Conservation (phyloP, 2,888 invertebrate species). For the Blomia tropicalis region DNA sequence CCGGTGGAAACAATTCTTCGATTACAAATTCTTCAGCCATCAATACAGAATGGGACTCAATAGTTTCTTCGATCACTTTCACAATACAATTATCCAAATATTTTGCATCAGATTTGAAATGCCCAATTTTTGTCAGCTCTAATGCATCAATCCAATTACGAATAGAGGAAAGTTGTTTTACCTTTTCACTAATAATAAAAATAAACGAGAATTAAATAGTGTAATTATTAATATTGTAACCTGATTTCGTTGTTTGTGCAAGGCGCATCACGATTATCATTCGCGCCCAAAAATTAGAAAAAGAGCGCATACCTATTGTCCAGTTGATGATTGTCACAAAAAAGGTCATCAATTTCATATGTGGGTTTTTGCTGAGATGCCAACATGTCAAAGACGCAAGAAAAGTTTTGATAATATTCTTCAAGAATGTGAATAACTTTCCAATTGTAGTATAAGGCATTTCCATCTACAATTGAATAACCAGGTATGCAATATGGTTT, state of each 20-base stretch:
- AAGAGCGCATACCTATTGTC: constrained; percentile 40
- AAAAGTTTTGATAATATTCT: constrained; percentile 54
- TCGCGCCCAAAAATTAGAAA: constrained; percentile 26
- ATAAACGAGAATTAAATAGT: neutral
- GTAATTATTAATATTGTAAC: too few species aligned
- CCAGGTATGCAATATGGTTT: constrained; percentile 25
- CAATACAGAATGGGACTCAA: constrained; percentile 35
- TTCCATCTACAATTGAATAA: constrained; percentile 31
- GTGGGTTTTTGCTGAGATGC: constrained; percentile 42
- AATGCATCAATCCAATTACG: constrained; percentile 54
- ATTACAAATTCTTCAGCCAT: constrained; percentile 1
- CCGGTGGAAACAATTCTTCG: constrained; percentile 1
- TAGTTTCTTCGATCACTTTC: constrained; percentile 41
- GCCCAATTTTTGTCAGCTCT: constrained; percentile 46
- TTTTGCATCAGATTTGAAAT: constrained; percentile 52
- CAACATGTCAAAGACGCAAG: constrained; percentile 53
- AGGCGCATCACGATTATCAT: neutral
- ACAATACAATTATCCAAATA: constrained; percentile 53
- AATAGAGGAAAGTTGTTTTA: constrained; percentile 35
- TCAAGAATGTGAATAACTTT: constrained; percentile 53
- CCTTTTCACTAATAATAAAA: constrained; percentile 24
- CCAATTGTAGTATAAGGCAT: constrained; percentile 60
- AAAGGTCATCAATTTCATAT: constrained; percentile 52
- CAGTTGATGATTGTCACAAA: constrained; percentile 38
- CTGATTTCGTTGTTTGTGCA: too few species aligned